Base-by-base conservation (phyloP, 2,113 vertebrate genomes). In the Arvicanthis niloticus region DNA sequence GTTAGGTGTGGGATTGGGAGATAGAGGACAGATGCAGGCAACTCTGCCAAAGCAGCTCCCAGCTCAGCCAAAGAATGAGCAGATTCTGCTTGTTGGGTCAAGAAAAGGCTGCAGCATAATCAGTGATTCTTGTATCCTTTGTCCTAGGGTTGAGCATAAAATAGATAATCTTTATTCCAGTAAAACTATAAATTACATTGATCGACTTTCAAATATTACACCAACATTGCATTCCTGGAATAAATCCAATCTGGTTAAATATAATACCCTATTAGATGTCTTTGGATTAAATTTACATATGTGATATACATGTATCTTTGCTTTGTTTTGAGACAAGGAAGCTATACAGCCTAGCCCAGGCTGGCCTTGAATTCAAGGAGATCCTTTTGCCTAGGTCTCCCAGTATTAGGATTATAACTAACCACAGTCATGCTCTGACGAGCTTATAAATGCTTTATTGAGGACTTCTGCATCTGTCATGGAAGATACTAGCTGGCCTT, bases 31-130 rank as follows among this genome's bases (percentile, higher is more conserved):
- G 58, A 70, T 45, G 40, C 68, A 78, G 88, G 51, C 15, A 75
- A 58, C 37, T 84, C 40, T 92, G 68, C 81, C 56, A 91, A 89
- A 95, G 82, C 21, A 89, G 45, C 91, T 89, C 2, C 51, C 77
- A 65, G 42, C 13, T 90, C 68, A 85, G 37, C 68, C 77, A 40
- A 85, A 88, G 92, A 86, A 24, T 70, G 51, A 75, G 72, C 17
- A 85, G 75, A 68, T 31, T 93, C 51, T 81, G 48, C n/a, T 91
- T 24, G 5, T 6, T 68, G 91, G 84, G 53, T 75, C 80, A 26
- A 56, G 2, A 88, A 22, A 86, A 93, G 70, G 40, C 42, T 94
- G 65, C 51, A 81, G 72, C 82, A 75, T 84, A 68, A 48, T 70
- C 81, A 76, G 10, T 67, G 42, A 76, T 42, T 94, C 42, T 93